Base-by-base conservation (phyloP, 2,797 vertebrate genomes). In the Clarias platycephalus region DNA sequence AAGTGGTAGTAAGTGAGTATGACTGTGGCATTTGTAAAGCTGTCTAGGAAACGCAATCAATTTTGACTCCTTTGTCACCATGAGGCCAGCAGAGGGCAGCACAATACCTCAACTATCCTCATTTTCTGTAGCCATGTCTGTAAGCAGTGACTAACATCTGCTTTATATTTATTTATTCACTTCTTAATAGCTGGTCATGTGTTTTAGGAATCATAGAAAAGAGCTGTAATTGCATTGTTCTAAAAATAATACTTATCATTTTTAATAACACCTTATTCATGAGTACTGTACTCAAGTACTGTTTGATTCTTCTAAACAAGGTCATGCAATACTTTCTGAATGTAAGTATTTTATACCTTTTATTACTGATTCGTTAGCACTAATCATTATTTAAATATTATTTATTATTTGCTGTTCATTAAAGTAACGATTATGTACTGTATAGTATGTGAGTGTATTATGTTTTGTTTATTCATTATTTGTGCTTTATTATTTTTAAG, bases 41-140 rank as follows among this genome's bases (percentile, higher is more conserved):
- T 28, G 15, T 31, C 3, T 12, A 34, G 18, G 9, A 31, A 31
- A 76, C 34, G 0, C 37, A 24, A 24, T 55, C 5, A 24, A 40
- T 62, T 63, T 22, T n/a, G 15, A 44, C 34, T 10, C 22, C 63
- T n/a, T 12, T 80, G 34, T 40, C 31, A 62, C 60, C 15, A 18
- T 80, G 7, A 12, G 60, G 28, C 79, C 84, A 85, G 49, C 79
- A 81, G 84, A 22, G 67, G 84, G 84, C 62, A 81, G 70, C 71
- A 76, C 53, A 81, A 1, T 31, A 75, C 84, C 34, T 37, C 15
- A 12, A 24, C 31, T 24, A 26, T 24, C 13, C 40, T 28, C 13
- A 55, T 60, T 68, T 53, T 24, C 53, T 9, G 44, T 49, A 49
- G 44, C 10, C 44, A 2, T 0, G 22, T 28, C 37, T 44, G 37